Percentiles rank a stretch among this genome's conserved stretches.
Evolutionary conservation across 2,888 invertebrate species (phyloP).

Genomic region (Diplolepis rosae): DNA sequence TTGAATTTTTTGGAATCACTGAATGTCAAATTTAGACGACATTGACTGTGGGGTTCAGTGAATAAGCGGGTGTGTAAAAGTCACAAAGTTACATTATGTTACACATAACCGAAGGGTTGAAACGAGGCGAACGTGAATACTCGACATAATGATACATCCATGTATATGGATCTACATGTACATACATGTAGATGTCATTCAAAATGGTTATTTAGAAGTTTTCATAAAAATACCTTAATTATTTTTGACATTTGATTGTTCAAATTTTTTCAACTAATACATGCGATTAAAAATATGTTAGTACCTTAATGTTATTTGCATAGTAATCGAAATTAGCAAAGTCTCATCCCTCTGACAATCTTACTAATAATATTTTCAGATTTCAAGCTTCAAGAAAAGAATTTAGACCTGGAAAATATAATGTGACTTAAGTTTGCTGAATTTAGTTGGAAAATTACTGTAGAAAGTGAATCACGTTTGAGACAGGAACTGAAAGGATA

Average conservation of each 20-base stretch:
- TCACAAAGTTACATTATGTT: slow-evolving; percentile 29
- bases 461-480: not conserved
- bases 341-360: not conserved
- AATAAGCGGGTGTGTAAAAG: slow-evolving; percentile 22
- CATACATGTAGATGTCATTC: not conserved
- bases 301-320: slow-evolving; percentile 4
- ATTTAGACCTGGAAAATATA: no score
- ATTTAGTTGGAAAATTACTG: not conserved
- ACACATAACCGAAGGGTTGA: slow-evolving; percentile 21
- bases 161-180: slow-evolving; percentile 23
- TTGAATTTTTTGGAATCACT: slow-evolving; percentile 2
- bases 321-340: not conserved
- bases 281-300: slow-evolving; percentile 4
- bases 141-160: slow-evolving; percentile 3
- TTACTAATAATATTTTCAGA: not conserved
- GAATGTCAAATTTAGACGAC: not conserved
- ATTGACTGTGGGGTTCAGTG: not conserved
- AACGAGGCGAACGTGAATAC: slow-evolving; percentile 48
- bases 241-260: not conserved
- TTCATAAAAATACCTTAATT: slow-evolving; percentile 17
- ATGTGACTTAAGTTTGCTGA: not conserved
- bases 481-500: not conserved
- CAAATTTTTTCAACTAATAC: not conserved
- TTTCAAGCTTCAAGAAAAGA: no score
- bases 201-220: slow-evolving; percentile 20